Evolutionary conservation across 2,113 vertebrate species (phyloP).

Genomic region (Natator depressus): DNA sequence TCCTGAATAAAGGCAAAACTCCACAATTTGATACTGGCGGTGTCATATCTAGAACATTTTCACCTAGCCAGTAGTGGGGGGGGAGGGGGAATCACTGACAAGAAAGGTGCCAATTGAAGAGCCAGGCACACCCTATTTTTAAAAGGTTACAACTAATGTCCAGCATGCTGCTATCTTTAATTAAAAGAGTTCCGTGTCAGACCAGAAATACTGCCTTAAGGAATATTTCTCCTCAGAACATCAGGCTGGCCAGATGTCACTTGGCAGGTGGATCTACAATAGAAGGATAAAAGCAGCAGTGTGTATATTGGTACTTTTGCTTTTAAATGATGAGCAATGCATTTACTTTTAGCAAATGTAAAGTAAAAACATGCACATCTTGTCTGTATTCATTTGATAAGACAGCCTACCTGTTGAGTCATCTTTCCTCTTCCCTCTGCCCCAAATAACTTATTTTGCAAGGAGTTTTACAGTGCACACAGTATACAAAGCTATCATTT

Average conservation of each 20-base stretch:
- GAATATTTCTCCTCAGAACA: background rate
- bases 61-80: background rate
- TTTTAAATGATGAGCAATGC: conserved; percentile 13
- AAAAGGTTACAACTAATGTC: conserved; percentile 49
- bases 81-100: background rate
- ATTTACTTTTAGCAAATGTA: background rate
- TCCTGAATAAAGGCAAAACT: background rate
- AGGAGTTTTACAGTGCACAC: background rate
- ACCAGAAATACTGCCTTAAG: background rate
- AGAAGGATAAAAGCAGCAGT: background rate
- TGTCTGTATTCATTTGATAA: background rate
- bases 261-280: conserved; percentile 41
- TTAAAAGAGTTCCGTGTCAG: conserved; percentile 29
- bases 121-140: conserved; percentile 30
- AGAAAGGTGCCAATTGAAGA: conserved; percentile 57
- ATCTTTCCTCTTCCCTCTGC: background rate
- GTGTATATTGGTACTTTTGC: background rate
- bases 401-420: background rate
- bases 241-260: conserved; percentile 41
- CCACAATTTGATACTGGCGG: background rate
- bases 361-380: background rate
- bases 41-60: background rate
- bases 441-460: background rate
- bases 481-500: background rate
- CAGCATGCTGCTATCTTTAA: conserved; percentile 49